Conservation (phyloP, 2,888 invertebrate species). For the Yponomeuta evonymella region DNA sequence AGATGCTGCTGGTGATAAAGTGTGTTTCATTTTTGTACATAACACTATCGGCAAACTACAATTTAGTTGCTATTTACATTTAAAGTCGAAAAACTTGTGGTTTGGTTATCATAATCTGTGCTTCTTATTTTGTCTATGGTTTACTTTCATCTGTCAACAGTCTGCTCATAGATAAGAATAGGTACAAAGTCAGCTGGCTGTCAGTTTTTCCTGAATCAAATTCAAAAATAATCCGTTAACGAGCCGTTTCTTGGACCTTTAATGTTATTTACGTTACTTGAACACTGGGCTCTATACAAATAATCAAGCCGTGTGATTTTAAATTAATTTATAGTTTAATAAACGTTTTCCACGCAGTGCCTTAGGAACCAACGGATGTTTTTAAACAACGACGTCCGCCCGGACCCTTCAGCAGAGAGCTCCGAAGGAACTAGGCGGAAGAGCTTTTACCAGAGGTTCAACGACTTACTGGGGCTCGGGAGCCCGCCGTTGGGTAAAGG, state of each 20-base stretch:
- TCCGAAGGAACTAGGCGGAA: constrained; percentile 30
- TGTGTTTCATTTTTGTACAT: too few species aligned
- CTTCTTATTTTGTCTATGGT: neutral
- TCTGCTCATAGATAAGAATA: too few species aligned
- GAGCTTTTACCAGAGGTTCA: constrained; percentile 44
- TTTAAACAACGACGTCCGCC: constrained; percentile 37
- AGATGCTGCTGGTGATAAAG: too few species aligned
- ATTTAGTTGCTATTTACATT: too few species aligned
- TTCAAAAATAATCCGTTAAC: constrained; percentile 13
- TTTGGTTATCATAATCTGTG: too few species aligned
- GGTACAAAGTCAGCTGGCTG: neutral
- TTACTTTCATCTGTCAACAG: neutral
- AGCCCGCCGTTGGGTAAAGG: constrained; percentile 23
- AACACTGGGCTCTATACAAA: neutral
- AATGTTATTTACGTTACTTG: neutral
- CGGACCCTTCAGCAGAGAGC: constrained; percentile 16
- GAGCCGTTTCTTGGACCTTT: neutral
- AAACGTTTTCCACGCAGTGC: neutral
- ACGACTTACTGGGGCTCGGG: constrained; percentile 42
- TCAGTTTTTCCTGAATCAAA: constrained; percentile 1
- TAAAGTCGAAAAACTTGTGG: too few species aligned
- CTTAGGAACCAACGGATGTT: constrained; percentile 41
- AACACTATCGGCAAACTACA: too few species aligned
- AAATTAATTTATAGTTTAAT: constrained; percentile 5
- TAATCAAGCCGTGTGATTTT: neutral